Percentiles rank a stretch among this genome's conserved stretches.
Conservation (phyloP, 2,797 vertebrate species). For the Oryzias dopingdopingensis region DNA sequence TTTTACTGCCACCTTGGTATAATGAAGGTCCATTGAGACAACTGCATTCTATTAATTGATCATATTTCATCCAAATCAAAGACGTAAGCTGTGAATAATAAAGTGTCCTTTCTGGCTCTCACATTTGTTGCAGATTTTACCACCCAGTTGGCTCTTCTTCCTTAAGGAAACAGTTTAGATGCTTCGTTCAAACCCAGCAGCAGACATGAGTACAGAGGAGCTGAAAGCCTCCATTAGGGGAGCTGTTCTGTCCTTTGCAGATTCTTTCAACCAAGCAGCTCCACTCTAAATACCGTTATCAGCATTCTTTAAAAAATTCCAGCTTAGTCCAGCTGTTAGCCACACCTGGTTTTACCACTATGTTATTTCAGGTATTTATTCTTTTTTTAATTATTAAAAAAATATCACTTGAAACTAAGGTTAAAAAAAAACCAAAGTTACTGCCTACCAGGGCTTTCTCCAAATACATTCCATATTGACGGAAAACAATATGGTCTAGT, state of each 20-base stretch:
- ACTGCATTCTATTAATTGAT: too few relatives aligned
- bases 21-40: too few relatives aligned
- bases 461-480: too few relatives aligned
- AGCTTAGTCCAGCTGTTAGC: constrained; percentile 9
- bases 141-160: too few relatives aligned
- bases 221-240: background rate
- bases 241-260: background rate
- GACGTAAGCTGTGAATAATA: too few relatives aligned
- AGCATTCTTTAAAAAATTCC: constrained; percentile 14
- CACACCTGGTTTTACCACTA: constrained; percentile 28
- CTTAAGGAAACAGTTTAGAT: background rate
- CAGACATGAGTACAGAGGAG: background rate
- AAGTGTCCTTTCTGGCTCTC: too few relatives aligned
- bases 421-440: constrained; percentile 18
- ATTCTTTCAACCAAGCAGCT: background rate
- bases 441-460: background rate
- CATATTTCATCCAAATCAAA: too few relatives aligned
- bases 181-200: background rate
- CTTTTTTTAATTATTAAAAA: too few relatives aligned
- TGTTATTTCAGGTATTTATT: background rate
- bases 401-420: constrained; percentile 12
- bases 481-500: too few relatives aligned
- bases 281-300: constrained; percentile 8
- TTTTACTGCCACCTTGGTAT: too few relatives aligned
- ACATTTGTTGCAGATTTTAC: background rate